Conservation (phyloP, 2,113 vertebrate genomes). For the rabbit (Oryctolagus cuniculus) region DNA sequence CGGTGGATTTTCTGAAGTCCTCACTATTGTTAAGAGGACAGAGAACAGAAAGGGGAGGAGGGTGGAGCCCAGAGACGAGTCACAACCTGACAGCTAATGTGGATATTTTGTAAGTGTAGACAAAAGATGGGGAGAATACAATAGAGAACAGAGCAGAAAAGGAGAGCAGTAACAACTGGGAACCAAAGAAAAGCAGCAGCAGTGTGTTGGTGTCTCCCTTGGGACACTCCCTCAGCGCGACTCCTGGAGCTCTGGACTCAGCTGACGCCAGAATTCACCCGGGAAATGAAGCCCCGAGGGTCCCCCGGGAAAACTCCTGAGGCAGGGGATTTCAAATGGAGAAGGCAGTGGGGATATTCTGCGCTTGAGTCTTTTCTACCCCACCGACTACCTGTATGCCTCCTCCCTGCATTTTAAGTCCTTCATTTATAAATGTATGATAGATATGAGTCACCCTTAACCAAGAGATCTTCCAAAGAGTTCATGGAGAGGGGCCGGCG, state of each 20-base stretch:
- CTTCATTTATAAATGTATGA: slow-evolving; percentile 20
- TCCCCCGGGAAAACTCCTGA: background rate
- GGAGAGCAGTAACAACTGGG: too few species aligned
- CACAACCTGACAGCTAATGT: background rate
- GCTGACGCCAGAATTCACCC: background rate
- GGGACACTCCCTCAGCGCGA: background rate
- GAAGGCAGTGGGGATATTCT: background rate
- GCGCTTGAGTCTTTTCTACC: background rate
- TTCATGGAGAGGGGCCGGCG: too few species aligned
- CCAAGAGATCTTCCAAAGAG: too few species aligned
- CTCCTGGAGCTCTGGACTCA: background rate
- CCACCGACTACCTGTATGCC: background rate
- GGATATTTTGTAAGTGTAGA: background rate
- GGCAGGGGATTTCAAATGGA: background rate
- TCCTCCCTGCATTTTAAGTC: slow-evolving; percentile 15
- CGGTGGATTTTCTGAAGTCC: too few species aligned
- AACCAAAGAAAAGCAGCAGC: background rate
- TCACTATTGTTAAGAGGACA: background rate
- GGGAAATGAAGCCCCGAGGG: background rate
- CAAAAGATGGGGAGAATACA: background rate
- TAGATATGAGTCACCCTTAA: background rate
- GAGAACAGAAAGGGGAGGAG: background rate
- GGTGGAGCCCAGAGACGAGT: background rate
- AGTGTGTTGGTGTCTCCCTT: background rate
- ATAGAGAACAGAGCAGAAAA: too few species aligned